Conservation (phyloP, 2,888 invertebrate genomes). For the Caenorhabditis virilis region DNA sequence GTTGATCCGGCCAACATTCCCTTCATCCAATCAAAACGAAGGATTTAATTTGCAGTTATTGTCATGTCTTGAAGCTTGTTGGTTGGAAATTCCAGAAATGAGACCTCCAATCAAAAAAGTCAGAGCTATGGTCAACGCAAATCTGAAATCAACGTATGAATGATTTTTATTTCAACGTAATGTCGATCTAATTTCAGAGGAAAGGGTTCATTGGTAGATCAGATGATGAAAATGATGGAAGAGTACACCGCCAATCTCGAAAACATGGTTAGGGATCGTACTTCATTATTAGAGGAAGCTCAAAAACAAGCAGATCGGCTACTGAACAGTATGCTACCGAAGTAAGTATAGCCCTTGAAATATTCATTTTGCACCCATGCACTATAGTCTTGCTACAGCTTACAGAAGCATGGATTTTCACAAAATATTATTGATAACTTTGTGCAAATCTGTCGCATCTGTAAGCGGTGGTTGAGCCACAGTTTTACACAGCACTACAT, state of each 20-base stretch:
- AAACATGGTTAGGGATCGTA: conserved; percentile 63
- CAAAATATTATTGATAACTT: conserved; percentile 7
- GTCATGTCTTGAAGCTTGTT: conserved; percentile 66
- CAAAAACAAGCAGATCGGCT: conserved; percentile 67
- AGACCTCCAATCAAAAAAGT: conserved; percentile 65
- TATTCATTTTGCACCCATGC: conserved; percentile 6
- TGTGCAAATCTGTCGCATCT: conserved; percentile 49
- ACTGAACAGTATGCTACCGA: conserved; percentile 66
- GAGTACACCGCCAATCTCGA: conserved; percentile 66
- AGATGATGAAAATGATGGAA: conserved; percentile 68
- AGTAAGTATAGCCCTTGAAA: conserved; percentile 32
- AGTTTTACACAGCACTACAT: too few species aligned
- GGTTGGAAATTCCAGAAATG: conserved; percentile 67
- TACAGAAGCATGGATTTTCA: conserved; percentile 44
- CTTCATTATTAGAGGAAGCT: conserved; percentile 65
- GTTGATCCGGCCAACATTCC: conserved; percentile 64
- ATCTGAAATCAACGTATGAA: conserved; percentile 60
- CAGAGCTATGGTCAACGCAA: conserved; percentile 61
- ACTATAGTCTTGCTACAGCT: conserved; percentile 20
- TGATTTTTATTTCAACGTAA: neutral
- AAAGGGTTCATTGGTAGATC: conserved; percentile 66
- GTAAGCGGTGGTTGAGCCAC: conserved; percentile 22
- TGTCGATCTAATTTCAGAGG: conserved; percentile 40
- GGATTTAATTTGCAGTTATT: conserved; percentile 62
- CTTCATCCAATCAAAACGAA: conserved; percentile 53